These are phyloP conservation scores for Polydrusus pterygomalis DNA, from an alignment of 2,888 invertebrate genomes.

Conservation along the genomic window DNA sequence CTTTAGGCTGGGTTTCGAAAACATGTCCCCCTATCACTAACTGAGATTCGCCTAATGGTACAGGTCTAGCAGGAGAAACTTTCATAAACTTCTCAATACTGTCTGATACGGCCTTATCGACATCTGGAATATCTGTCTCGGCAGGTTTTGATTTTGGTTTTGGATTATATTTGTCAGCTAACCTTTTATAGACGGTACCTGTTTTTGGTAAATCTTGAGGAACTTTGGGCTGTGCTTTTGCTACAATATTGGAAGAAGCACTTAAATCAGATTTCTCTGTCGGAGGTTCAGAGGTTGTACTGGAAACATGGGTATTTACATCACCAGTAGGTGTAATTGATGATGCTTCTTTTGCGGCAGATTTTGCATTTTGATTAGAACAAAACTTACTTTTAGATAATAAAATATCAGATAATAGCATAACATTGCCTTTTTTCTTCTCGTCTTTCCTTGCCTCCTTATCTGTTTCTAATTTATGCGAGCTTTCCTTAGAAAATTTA, in stretches of 20 bases:
- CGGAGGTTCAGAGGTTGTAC: background rate
- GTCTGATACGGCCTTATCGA: constrained; percentile 64
- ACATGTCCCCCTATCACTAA: background rate
- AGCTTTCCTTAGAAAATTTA: constrained; percentile 47
- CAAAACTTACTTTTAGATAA: background rate
- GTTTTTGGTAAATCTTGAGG: constrained; percentile 12
- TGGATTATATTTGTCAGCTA: constrained; percentile 73
- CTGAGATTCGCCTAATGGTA: constrained; percentile 10
- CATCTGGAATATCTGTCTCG: constrained; percentile 59
- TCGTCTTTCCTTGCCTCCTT: background rate
- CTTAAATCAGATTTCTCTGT: background rate
- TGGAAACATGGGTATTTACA: background rate
- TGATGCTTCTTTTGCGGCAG: background rate
- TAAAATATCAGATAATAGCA: constrained; percentile 16
- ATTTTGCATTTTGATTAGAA: background rate
- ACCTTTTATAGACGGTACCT: constrained; percentile 60
- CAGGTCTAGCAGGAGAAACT: constrained; percentile 52
- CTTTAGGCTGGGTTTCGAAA: constrained; percentile 35
- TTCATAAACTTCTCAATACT: constrained; percentile 63
- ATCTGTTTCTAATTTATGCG: constrained; percentile 37
- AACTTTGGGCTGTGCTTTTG: background rate
- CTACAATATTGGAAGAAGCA: background rate
- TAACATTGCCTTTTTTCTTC: constrained; percentile 29
- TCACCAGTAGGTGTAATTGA: background rate
- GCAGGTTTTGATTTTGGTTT: constrained; percentile 65